Percentiles rank a stretch among this genome's conserved stretches.
These are phyloP conservation scores for Ploceus nigricollis DNA, from an alignment of 2,113 vertebrate genomes.

Conservation along the genomic window DNA sequence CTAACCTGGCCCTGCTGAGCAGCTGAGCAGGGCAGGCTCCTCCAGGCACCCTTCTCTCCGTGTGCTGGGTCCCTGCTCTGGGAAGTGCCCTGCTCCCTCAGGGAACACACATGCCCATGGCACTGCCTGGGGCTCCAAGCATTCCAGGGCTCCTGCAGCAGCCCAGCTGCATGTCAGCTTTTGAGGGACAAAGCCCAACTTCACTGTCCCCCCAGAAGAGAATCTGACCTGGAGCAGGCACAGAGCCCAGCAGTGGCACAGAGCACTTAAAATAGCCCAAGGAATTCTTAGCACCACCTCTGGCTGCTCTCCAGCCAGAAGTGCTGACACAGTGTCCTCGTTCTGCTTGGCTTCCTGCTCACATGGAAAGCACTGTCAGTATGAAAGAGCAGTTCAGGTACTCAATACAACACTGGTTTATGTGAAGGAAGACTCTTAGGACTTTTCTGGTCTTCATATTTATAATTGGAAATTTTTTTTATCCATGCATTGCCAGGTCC, in stretches of 20 bases:
- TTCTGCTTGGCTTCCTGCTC: neutral
- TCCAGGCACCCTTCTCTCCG: neutral
- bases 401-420: neutral
- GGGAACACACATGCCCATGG: neutral
- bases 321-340: accelerated
- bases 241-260: neutral
- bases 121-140: accelerated
- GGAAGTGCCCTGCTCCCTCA: accelerated
- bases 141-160: neutral
- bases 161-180: neutral
- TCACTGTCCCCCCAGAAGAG: neutral
- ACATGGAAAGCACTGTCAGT: neutral
- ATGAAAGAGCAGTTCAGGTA: neutral
- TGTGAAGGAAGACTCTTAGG: neutral
- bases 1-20: neutral
- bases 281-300: neutral
- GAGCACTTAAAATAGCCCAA: neutral
- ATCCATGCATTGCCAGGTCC: neutral
- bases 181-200: neutral
- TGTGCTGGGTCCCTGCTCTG: neutral
- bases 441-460: neutral
- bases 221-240: neutral
- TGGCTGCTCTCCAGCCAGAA: neutral
- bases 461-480: neutral
- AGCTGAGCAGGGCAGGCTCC: neutral